Conservation (phyloP, 1,140 invertebrate genomes). For the Acromyrmex charruanus region DNA sequence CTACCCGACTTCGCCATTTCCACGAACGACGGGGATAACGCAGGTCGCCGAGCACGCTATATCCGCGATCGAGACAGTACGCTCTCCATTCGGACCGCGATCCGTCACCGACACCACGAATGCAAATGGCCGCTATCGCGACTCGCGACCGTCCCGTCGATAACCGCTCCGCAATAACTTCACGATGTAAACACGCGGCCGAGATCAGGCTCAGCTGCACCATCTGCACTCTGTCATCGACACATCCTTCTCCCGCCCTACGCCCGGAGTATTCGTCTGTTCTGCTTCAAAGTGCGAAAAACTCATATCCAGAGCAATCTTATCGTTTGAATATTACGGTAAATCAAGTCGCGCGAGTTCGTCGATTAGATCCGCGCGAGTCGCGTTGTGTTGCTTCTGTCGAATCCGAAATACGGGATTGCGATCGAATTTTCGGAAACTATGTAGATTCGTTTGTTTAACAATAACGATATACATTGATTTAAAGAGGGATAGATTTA, state of each 20-base stretch:
- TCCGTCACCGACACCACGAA: slow-evolving; percentile 15
- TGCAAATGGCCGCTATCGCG: slow-evolving; percentile 54
- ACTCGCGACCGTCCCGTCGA: slow-evolving; percentile 22
- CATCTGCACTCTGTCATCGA: neutral
- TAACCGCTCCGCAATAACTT: slow-evolving; percentile 27
- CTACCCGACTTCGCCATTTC: slow-evolving; percentile 82
- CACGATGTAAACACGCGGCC: slow-evolving; percentile 22
- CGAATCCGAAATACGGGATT: neutral
- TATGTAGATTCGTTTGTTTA: neutral
- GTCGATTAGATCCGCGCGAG: neutral
- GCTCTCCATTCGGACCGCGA: slow-evolving; percentile 29
- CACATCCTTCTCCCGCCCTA: neutral
- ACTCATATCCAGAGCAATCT: neutral
- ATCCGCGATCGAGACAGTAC: neutral
- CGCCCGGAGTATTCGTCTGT: neutral
- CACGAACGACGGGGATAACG: neutral
- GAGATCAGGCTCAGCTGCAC: neutral
- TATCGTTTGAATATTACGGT: slow-evolving; percentile 17
- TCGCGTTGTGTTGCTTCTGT: neutral
- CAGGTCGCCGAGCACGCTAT: neutral
- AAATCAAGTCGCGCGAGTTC: neutral
- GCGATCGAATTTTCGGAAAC: neutral
- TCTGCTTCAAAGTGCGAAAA: neutral
- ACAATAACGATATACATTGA: neutral
- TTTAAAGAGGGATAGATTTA: neutral